Evolutionary conservation across 2,888 invertebrate species (phyloP).

Genomic region (Eulithis prunata): DNA sequence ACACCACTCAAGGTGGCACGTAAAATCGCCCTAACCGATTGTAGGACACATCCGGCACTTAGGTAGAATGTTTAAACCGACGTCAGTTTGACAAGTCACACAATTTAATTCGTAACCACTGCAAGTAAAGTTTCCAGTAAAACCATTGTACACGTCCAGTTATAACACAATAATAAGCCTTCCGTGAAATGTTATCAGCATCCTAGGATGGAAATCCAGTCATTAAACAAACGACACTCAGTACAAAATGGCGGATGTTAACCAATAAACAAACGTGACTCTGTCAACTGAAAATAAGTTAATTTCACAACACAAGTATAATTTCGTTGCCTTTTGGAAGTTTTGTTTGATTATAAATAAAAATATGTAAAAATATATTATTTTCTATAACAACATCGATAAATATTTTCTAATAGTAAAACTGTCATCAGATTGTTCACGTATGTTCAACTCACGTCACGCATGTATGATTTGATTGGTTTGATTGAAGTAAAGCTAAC

Average conservation of each 20-base stretch:
- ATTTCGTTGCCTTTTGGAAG: constrained; percentile 40
- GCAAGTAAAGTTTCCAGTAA: constrained; percentile 75
- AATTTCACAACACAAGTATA: constrained; percentile 43
- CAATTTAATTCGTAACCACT: constrained; percentile 71
- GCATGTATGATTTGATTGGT: constrained; percentile 23
- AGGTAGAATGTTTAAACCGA: constrained; percentile 69
- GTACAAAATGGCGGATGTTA: constrained; percentile 85
- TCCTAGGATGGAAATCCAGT: constrained; percentile 75
- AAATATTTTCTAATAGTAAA: constrained; percentile 72
- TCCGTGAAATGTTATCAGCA: constrained; percentile 68
- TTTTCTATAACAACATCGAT: constrained; percentile 65
- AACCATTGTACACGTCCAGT: constrained; percentile 79
- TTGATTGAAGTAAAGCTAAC: constrained; percentile 3
- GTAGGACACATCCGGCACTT: constrained; percentile 84
- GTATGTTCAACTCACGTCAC: constrained; percentile 62
- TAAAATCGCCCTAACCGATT: constrained; percentile 81
- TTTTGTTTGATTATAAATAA: constrained; percentile 66
- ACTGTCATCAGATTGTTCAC: constrained; percentile 80
- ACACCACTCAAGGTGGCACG: constrained; percentile 86
- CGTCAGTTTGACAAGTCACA: constrained; percentile 79
- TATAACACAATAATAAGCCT: constrained; percentile 71
- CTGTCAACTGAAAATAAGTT: constrained; percentile 65
- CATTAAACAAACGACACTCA: constrained; percentile 81
- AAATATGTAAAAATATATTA: constrained; percentile 75
- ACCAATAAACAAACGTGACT: constrained; percentile 83